A percentile compares a stretch with the other conserved stretches of the same genome.
phyloP scores from a whole-genome alignment of 2,888 invertebrate species.

The Fragum sueziense region DNA sequence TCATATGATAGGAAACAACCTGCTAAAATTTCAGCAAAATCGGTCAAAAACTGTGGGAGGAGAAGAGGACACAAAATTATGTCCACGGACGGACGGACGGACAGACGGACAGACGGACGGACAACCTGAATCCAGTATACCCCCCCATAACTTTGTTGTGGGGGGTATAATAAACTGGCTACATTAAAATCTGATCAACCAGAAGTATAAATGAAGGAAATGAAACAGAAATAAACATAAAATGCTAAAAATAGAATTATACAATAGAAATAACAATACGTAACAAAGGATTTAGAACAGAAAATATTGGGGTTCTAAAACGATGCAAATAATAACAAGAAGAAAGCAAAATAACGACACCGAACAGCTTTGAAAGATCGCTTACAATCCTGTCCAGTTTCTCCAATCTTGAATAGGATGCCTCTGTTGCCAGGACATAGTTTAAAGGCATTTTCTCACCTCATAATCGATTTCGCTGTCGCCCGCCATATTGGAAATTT shows the following conservation, averaged over 20 bases:
- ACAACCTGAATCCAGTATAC: too few relatives aligned
- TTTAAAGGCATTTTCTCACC: conserved; percentile 44
- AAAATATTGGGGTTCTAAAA: not conserved
- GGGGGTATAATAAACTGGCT: too few relatives aligned
- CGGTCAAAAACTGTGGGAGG: too few relatives aligned
- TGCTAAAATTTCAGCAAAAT: too few relatives aligned
- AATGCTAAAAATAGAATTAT: not conserved
- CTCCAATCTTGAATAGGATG: not conserved
- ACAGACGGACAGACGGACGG: too few relatives aligned
- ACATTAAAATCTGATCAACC: too few relatives aligned
- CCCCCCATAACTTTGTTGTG: too few relatives aligned
- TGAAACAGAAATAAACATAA: too few relatives aligned
- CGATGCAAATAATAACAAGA: not conserved
- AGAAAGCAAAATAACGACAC: not conserved
- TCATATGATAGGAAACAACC: too few relatives aligned
- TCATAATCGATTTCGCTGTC: conserved; percentile 47
- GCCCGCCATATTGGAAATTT: conserved; percentile 52
- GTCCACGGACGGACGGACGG: too few relatives aligned
- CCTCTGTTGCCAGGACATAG: not conserved
- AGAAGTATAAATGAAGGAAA: too few relatives aligned
- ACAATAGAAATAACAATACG: not conserved
- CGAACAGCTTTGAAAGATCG: not conserved
- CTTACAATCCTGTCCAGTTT: conserved; percentile 3
- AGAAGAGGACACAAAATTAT: too few relatives aligned
- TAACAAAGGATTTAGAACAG: not conserved